phyloP scores from a whole-genome alignment of 2,888 invertebrate genomes.

The Stenodema calcarata region DNA sequence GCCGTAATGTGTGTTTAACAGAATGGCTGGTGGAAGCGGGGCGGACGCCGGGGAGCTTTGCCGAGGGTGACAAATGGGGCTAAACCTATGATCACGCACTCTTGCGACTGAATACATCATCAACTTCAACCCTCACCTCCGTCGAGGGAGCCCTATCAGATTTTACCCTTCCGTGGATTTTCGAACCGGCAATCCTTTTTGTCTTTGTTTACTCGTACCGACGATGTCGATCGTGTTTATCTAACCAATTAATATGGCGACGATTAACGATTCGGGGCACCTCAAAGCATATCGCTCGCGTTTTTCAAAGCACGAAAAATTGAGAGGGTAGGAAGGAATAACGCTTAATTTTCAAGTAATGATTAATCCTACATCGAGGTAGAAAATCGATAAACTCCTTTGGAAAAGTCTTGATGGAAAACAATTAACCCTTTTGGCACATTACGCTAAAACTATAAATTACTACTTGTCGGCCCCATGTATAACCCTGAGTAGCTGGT shows the following conservation, averaged over 20 bases:
- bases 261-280: neutral
- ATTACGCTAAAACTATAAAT: too few relatives aligned
- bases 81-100: conserved; percentile 41
- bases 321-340: too few relatives aligned
- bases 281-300: too few relatives aligned
- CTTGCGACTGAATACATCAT: conserved; percentile 37
- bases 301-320: too few relatives aligned
- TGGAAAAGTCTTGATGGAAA: too few relatives aligned
- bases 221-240: neutral
- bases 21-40: neutral
- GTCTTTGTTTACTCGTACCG: neutral
- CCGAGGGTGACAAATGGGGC: conserved; percentile 34
- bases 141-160: neutral
- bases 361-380: too few relatives aligned
- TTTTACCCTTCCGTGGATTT: conserved; percentile 4
- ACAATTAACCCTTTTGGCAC: too few relatives aligned
- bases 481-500: too few relatives aligned
- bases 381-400: too few relatives aligned
- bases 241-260: neutral
- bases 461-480: too few relatives aligned
- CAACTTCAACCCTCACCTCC: neutral
- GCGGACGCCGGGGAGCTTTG: neutral
- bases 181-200: conserved; percentile 3
- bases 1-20: conserved; percentile 43
- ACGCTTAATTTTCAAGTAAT: too few relatives aligned